phyloP scores from a whole-genome alignment of 2,113 vertebrate species.

The Pipra filicauda region DNA sequence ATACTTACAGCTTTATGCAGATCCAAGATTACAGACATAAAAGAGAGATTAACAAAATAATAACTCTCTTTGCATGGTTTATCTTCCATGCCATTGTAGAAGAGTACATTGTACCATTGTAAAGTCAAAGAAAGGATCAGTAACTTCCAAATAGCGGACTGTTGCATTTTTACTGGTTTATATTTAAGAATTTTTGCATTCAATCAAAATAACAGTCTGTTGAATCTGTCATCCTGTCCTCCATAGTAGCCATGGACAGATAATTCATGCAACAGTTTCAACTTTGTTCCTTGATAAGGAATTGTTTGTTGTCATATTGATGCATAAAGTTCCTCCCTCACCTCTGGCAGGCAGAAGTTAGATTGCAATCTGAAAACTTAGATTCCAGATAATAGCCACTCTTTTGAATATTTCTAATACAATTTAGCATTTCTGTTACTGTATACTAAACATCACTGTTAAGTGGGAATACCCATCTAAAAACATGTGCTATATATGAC shows the following conservation, averaged over 20 bases:
- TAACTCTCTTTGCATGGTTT: not conserved
- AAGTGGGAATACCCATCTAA: not conserved
- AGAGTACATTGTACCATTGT: not conserved
- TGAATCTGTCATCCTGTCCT: not conserved
- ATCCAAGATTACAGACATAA: not conserved
- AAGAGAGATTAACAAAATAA: not conserved
- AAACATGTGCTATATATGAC: not conserved
- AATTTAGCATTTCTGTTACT: not conserved
- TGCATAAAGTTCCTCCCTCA: not conserved
- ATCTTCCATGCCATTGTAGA: not conserved
- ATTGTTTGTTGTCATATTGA: not conserved
- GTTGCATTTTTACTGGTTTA: not conserved
- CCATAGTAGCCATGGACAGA: not conserved
- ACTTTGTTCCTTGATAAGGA: not conserved
- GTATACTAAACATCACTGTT: not conserved
- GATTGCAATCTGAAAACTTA: not conserved
- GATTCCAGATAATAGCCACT: not conserved
- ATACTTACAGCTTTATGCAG: not conserved
- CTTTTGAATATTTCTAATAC: not conserved
- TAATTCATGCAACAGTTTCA: not conserved
- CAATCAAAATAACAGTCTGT: not conserved
- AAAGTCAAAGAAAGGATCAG: not conserved
- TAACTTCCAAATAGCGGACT: not conserved
- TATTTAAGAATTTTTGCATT: not conserved
- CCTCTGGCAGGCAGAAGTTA: not conserved